Percentiles rank a stretch among this genome's conserved stretches.
These are phyloP conservation scores for Eupithecia vulgata DNA, from an alignment of 2,888 invertebrate genomes.

Conservation along the genomic window DNA sequence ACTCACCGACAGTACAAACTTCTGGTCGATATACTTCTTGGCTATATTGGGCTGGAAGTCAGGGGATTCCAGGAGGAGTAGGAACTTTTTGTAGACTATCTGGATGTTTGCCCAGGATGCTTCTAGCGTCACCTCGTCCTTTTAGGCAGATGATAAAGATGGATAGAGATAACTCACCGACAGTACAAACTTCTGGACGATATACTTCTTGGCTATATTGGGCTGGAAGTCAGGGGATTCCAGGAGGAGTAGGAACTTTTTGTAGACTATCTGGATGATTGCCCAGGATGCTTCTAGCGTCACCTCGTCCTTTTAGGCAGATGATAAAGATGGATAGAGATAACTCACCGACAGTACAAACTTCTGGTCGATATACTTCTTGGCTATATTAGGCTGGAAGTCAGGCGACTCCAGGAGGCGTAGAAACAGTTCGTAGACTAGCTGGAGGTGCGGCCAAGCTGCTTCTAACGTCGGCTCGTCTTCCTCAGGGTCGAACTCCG, in stretches of 20 bases:
- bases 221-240: conserved; percentile 98
- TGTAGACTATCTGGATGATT: conserved; percentile 92
- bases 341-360: conserved; percentile 94
- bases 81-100: conserved; percentile 90
- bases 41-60: conserved; percentile 96
- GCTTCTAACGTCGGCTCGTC: conserved; percentile 98
- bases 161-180: conserved; percentile 86
- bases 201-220: conserved; percentile 94
- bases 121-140: conserved; percentile 96
- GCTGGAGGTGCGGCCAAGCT: conserved; percentile 96
- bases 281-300: conserved; percentile 97
- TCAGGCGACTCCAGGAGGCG: conserved; percentile 95
- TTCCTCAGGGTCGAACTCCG: conserved; percentile 96
- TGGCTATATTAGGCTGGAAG: conserved; percentile 95
- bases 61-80: conserved; percentile 93
- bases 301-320: conserved; percentile 88
- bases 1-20: conserved; percentile 93
- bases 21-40: conserved; percentile 97
- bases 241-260: conserved; percentile 90
- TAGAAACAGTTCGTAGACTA: conserved; percentile 89
- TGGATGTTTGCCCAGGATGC: conserved; percentile 97
- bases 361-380: conserved; percentile 97
- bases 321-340: neutral
- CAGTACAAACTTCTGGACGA: conserved; percentile 97
- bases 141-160: neutral